Conservation (phyloP, 2,113 vertebrate genomes). For the Orthonyx spaldingii region DNA sequence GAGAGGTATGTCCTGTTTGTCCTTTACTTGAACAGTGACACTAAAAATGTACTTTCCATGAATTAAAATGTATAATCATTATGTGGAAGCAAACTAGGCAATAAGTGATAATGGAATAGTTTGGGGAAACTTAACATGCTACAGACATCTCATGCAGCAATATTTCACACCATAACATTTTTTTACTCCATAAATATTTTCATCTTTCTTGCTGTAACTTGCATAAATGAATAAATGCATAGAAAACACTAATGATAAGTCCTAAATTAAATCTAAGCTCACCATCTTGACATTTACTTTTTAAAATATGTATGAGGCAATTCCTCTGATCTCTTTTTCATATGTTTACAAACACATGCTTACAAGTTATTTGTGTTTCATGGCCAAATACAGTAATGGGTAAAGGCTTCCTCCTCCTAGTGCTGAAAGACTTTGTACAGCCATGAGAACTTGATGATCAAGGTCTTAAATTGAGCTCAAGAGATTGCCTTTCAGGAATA, state of each 20-base stretch:
- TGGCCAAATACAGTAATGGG: background rate
- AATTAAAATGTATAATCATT: background rate
- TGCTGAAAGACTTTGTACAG: background rate
- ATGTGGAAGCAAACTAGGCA: background rate
- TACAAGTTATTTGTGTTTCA: slow-evolving; percentile 1
- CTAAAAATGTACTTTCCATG: background rate
- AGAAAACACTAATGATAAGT: background rate
- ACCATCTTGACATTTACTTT: slow-evolving; percentile 4
- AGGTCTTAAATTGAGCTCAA: background rate
- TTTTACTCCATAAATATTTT: slow-evolving; percentile 38
- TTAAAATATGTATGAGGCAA: slow-evolving; percentile 49
- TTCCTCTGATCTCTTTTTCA: slow-evolving; percentile 30
- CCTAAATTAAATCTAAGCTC: slow-evolving; percentile 33
- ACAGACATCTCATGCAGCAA: background rate
- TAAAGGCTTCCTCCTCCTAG: background rate
- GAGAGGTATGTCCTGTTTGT: background rate
- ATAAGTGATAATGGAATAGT: background rate
- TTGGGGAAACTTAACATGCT: background rate
- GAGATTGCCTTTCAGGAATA: background rate
- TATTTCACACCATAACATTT: background rate
- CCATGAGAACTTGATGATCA: background rate
- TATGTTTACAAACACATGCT: background rate
- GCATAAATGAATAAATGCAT: slow-evolving; percentile 54
- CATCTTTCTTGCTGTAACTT: slow-evolving; percentile 17
- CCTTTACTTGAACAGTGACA: background rate